These are phyloP conservation scores for Augochlorella aurata DNA, from an alignment of 2,888 invertebrate genomes.

Conservation along the genomic window DNA sequence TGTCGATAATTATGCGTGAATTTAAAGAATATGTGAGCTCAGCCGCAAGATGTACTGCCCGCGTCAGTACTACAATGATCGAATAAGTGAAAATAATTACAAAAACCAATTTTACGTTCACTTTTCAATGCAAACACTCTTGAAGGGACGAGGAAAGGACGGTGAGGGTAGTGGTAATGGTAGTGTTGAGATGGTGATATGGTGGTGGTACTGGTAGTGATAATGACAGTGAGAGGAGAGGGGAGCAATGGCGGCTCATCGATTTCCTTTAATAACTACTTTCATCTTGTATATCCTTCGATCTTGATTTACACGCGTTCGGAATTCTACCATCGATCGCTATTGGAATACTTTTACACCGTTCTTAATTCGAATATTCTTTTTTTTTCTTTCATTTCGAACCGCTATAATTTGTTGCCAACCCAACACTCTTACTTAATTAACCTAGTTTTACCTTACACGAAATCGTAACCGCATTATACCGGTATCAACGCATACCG, in stretches of 20 bases:
- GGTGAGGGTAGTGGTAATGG: not conserved
- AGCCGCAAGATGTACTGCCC: constrained; percentile 72
- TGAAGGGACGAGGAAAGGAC: not conserved
- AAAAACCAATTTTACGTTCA: constrained; percentile 45
- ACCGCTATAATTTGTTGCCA: constrained; percentile 36
- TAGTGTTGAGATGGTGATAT: not conserved
- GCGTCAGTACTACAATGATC: constrained; percentile 67
- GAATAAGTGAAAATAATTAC: constrained; percentile 58
- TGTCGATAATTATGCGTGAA: constrained; percentile 81
- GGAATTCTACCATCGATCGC: not conserved
- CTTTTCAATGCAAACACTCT: constrained; percentile 42
- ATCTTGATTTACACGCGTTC: constrained; percentile 43
- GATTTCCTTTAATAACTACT: constrained; percentile 30
- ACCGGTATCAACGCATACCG: constrained; percentile 24
- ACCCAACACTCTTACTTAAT: constrained; percentile 43
- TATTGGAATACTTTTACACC: constrained; percentile 7
- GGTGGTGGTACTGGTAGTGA: not conserved
- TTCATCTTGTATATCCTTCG: constrained; percentile 17
- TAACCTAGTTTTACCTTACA: constrained; percentile 45
- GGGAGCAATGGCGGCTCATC: constrained; percentile 47
- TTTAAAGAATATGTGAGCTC: constrained; percentile 79
- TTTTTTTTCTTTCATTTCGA: not conserved
- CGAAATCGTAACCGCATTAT: constrained; percentile 36
- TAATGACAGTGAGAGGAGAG: not conserved
- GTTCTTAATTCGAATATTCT: constrained; percentile 10